Base-by-base conservation (phyloP, 1,140 invertebrate genomes). In the Megathymus violae region DNA sequence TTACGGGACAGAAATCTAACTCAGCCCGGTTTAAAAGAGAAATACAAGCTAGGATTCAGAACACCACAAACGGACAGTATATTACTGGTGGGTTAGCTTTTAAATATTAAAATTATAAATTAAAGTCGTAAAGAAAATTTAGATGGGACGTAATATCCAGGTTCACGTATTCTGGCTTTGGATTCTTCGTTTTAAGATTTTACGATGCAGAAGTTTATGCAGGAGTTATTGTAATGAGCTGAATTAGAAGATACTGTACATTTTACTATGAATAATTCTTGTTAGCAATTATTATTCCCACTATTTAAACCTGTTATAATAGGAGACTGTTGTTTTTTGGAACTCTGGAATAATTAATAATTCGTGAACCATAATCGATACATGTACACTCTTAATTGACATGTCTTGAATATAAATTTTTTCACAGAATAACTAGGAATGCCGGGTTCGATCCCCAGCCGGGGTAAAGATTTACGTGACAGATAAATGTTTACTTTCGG, bases 1-100 rank as follows among this genome's bases (percentile, higher is more conserved):
- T 54, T 65, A 31, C 47, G 60, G 60, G 58, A 71, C 64, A 43
- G 64, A 67, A 70, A 54, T 56, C 17, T 64, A 47, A 25, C 60
- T 51, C 70, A 41, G 56, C 65, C 34, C 16, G 40, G 58, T 62
- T 63, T 40, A 40, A 69, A 65, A 67, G 67, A 52, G 22, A 69
- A 69, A 64, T 60, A 51, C 56, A 66, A 67, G 17, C 51, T 43
- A 43, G 44, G 63, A 58, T 44, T 25, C 41, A 56, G 51, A 44
- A 22, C 51, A 14, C 27, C 31, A 27, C 14, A 44, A 44, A 25
- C 25, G 40, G 15, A 44, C 40, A 58, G 27, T 58, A 34, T 58
- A 58, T 58, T 58, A 17, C 52, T 58, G 19, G 46, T 15, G 9
- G 22, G 22, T 44, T 44, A 46, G n/a, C 25, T 44, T 56, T 56